Base-by-base conservation (phyloP, 2,113 vertebrate genomes). In the Barbus barbus region DNA sequence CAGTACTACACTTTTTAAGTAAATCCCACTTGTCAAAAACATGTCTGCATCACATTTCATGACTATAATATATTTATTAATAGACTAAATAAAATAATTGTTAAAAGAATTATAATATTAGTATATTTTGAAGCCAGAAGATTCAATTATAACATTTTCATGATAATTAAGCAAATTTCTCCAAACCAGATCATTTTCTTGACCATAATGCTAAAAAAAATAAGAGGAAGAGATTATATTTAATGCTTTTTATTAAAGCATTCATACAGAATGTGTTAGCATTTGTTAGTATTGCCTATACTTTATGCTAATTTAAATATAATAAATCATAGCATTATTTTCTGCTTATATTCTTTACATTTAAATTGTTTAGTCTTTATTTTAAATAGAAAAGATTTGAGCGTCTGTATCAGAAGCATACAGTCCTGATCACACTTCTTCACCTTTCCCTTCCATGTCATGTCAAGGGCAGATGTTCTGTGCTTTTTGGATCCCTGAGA, bases 401-500 rank as follows among this genome's bases (percentile, higher is more conserved):
- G 4, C 38, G 1, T 44, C 20, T 44, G 69, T 0, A 44, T 72
- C 69, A 72, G 69, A 72, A 44, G 38, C 38, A 73, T 6, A 44
- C 38, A 9, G 1, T 72, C 69, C 36, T 44, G 36, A 72, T 44
- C 80, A 36, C 41, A 83, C 72, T 74, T 78, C 26, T n/a, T 46
- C 58, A 48, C 76, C 72, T 53, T 9, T 67, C 53, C 46, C 53
- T 79, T 58, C 53, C 33, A 72, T 28, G 24, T 79, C 77, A 80
- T 28, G 51, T 67, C 63, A 87, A 75, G 46, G 73, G 74, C 82
- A 81, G 80, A 78, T 86, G 84, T 81, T 87, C 73, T 76, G 56
- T 48, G 63, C 72, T 87, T 61, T 46, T 77, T 76, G 51, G 85
- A 91, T 92, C 91, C 81, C 80, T 86, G 85, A 91, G 90, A 88